These are phyloP conservation scores for Agelastica alni DNA, from an alignment of 2,888 invertebrate genomes.

Conservation along the genomic window DNA sequence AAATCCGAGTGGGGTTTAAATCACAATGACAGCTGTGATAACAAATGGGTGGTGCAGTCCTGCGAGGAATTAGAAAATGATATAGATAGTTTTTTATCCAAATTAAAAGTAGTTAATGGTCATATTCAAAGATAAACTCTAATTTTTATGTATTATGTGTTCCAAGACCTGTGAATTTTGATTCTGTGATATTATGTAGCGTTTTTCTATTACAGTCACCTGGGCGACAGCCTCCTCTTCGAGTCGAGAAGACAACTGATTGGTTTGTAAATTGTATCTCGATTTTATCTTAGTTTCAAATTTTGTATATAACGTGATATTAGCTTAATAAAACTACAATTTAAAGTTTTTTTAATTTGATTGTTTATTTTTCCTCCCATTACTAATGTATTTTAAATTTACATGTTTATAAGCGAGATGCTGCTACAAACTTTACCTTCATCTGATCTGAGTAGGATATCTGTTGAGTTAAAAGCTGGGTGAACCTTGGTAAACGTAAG, in stretches of 20 bases:
- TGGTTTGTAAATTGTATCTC: slow-evolving; percentile 53
- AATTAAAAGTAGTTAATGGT: slow-evolving; percentile 64
- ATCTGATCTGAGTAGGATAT: slow-evolving; percentile 30
- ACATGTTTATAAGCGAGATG: slow-evolving; percentile 47
- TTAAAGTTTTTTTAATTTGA: slow-evolving; percentile 29
- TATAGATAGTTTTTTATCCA: slow-evolving; percentile 68
- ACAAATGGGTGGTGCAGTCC: slow-evolving; percentile 41
- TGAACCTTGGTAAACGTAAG: slow-evolving; percentile 27
- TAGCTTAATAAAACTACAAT: slow-evolving; percentile 40
- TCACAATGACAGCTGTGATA: slow-evolving; percentile 26
- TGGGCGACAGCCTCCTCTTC: slow-evolving; percentile 38
- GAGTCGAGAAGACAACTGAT: slow-evolving; percentile 42
- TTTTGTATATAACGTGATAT: slow-evolving; percentile 37
- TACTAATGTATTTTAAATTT: slow-evolving; percentile 50
- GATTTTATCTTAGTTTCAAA: slow-evolving; percentile 34
- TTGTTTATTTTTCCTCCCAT: slow-evolving; percentile 34
- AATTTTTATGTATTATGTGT: slow-evolving; percentile 25
- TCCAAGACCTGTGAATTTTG: slow-evolving; percentile 39
- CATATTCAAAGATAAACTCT: slow-evolving; percentile 53
- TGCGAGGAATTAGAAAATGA: slow-evolving; percentile 64
- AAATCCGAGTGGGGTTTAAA: slow-evolving; percentile 38
- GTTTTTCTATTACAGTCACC: slow-evolving; percentile 56
- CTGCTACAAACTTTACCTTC: slow-evolving; percentile 30
- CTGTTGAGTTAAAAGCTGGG: slow-evolving; percentile 27
- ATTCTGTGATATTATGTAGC: slow-evolving; percentile 55